phyloP scores from a whole-genome alignment of 2,888 invertebrate species.

The Xestobium rufovillosum region DNA sequence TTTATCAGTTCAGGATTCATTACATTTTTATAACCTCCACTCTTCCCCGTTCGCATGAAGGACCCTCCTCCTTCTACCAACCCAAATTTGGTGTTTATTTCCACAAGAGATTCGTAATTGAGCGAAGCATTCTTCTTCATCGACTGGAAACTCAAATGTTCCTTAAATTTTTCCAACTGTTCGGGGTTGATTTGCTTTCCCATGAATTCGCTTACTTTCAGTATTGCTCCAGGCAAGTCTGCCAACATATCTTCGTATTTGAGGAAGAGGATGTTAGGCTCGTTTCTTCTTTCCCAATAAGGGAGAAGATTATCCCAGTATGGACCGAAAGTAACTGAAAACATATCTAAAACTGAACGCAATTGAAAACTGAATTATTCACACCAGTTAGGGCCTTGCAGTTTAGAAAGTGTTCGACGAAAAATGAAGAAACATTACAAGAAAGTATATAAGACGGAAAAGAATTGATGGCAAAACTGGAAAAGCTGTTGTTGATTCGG shows the following conservation, averaged over 20 bases:
- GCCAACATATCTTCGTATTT: constrained; percentile 35
- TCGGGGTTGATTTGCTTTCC: constrained; percentile 26
- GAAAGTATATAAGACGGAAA: no score
- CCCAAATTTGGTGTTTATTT: constrained; percentile 36
- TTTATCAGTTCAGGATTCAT: constrained; percentile 65
- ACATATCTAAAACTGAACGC: no score
- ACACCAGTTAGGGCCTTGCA: no score
- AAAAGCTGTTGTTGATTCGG: no score
- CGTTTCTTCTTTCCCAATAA: constrained; percentile 31
- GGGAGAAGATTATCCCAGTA: constrained; percentile 35
- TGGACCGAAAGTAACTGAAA: constrained; percentile 34
- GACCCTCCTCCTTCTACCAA: constrained; percentile 34
- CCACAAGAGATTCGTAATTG: constrained; percentile 45
- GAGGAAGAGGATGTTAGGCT: constrained; percentile 33
- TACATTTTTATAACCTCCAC: constrained; percentile 41
- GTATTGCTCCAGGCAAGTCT: constrained; percentile 27
- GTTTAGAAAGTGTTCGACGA: no score
- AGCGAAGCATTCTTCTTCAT: constrained; percentile 54
- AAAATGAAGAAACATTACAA: no score
- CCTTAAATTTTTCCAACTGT: constrained; percentile 25
- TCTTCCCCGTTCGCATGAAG: constrained; percentile 46
- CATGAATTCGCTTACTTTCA: constrained; percentile 29
- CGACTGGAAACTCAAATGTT: constrained; percentile 33
- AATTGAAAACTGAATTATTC: no score
- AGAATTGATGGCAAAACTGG: no score